Base-by-base conservation (phyloP, 2,888 invertebrate species). In the Meta bourneti region DNA sequence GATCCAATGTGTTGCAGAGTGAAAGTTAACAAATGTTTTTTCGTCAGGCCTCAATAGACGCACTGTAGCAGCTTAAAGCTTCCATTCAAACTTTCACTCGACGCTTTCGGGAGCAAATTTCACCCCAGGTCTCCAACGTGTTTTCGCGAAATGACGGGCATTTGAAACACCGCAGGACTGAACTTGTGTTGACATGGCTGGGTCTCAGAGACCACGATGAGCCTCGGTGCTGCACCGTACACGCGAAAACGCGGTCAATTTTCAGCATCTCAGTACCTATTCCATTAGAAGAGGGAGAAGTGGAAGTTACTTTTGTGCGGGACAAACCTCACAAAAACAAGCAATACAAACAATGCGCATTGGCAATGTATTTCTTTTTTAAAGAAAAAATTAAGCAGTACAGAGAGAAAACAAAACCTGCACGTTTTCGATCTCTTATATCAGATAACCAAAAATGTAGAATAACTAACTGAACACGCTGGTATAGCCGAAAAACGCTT, bases 241-340 rank as follows among this genome's bases (percentile, higher is more conserved):
- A 88, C 91, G 91, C 91, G 91, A 91, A 79, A 83, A 87, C 87
- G 78, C 87, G 87, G 85, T 74, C 19, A 69, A 74, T 52, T 81
- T 61, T 2, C 61, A 69, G 72, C 74, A 74, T 19, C 70, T 78
- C 87, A 87, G 81, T 61, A 13, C 52, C 6, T 54, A 71, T 79
- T 71, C 34, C 71, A 87, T 79, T 79, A 79, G 79, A 54, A 52
- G 54, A 61, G 19, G 61, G 19, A 13, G 9, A 52, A 77, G 72
- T 70, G 72, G 49, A 72, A n/a, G 61, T 54, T 74, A 72, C 82
- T 54, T 81, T 70, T 34, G 72, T 71, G 51, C 16, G 19, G 7
- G 20, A 71, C 19, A 19, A 48, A 71, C 71, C 52, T 19, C 19
- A 51, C 13, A 61, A 19, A 52, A 78, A 78, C 19, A 51, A 61